Base-by-base conservation (phyloP, 1,140 invertebrate genomes). In the Pseudobourletiella spinata region DNA sequence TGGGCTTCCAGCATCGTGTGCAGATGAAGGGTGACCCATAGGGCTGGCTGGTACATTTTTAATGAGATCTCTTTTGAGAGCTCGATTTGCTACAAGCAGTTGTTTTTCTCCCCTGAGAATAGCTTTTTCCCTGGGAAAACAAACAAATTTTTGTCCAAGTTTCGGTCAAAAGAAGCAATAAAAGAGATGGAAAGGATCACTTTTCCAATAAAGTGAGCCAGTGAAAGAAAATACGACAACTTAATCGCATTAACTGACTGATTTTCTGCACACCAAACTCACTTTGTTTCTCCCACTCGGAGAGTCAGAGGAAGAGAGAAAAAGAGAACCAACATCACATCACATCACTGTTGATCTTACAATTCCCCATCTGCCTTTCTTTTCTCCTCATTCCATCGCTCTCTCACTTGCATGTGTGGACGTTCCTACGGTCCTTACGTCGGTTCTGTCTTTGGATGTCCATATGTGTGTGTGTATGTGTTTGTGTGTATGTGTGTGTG, bases 161-260 rank as follows among this genome's bases (percentile, higher is more conserved):
- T 61, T 59, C 29, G 56, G 55, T 54, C 57, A 63, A 59, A 63
- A 61, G 59, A 67, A 64, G 52, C 61, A 67, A 67, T 63, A 67
- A 67, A 67, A 63, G 65, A 61, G 65, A 67, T 67, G 35, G 65
- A 61, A 51, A 59, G 63, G 65, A 66, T 63, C 65, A 66, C 65
- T 67, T 67, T 64, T 67, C 61, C 65, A 67, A 67, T 67, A 67
- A 67, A 66, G 57, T 57, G 58, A 65, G 61, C 44, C 61, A 63
- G 65, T 63, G 61, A 67, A 67, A 63, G 65, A 63, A 67, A 61
- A 57, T 59, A 67, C 55, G 59, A 66, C 65, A 67, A 67, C 61
- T 67, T 67, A 67, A 67, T 67, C 65, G 65, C 61, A 67, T 67
- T 67, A 67, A 63, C 65, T 67, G 61, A 61, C 65, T 63, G 65